phyloP scores from a whole-genome alignment of 1,140 invertebrate genomes.

The Caenorhabditis briggsae region DNA sequence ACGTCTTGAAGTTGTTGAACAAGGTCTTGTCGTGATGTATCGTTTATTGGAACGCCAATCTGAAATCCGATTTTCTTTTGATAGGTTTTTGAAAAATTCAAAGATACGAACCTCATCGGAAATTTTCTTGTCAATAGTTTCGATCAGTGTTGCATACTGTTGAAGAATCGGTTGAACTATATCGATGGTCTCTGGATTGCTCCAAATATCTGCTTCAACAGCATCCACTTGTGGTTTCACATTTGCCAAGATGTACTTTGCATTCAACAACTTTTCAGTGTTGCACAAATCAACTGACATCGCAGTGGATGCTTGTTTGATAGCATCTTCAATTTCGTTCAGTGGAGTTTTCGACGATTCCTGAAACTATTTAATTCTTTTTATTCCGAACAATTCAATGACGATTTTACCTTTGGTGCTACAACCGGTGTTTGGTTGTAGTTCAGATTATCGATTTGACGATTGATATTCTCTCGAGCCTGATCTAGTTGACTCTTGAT shows the following conservation, averaged over 20 bases:
- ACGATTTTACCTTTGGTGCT: neutral
- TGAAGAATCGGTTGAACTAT: slow-evolving; percentile 16
- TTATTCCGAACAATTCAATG: no score
- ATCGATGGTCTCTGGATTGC: slow-evolving; percentile 18
- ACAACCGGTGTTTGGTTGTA: slow-evolving; percentile 40
- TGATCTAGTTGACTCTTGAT: slow-evolving; percentile 2
- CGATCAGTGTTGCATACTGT: slow-evolving; percentile 2
- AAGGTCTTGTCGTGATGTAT: slow-evolving; percentile 27
- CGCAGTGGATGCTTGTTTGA: slow-evolving; percentile 1
- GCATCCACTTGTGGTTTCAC: slow-evolving; percentile 28
- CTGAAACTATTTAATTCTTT: neutral
- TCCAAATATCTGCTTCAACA: slow-evolving; percentile 24
- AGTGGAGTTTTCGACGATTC: slow-evolving; percentile 32
- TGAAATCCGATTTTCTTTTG: neutral
- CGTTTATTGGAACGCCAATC: slow-evolving; percentile 39
- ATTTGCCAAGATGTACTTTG: neutral
- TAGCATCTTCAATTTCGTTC: slow-evolving; percentile 8
- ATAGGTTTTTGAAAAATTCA: neutral
- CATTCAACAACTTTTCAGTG: slow-evolving; percentile 33
- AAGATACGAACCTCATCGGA: neutral
- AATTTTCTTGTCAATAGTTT: slow-evolving; percentile 22
- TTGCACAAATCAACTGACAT: neutral
- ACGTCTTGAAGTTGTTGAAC: slow-evolving; percentile 44
- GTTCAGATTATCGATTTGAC: slow-evolving; percentile 44
- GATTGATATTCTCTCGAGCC: slow-evolving; percentile 47